Conservation (phyloP, 2,888 invertebrate genomes). For the Carcina quercana region DNA sequence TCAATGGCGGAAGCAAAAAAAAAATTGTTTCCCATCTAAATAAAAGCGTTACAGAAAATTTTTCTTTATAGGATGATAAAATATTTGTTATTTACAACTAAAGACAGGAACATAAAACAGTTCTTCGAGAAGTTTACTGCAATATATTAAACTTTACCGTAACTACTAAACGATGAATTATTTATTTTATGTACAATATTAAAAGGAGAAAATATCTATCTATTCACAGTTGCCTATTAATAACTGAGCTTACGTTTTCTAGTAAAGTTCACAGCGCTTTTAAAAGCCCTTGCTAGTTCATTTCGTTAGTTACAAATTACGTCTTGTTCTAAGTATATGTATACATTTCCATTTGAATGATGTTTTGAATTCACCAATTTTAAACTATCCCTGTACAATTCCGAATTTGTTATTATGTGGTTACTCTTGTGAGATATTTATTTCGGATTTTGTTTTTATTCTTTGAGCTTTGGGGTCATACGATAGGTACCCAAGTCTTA, state of each 20-base stretch:
- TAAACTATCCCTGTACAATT: slow-evolving; percentile 69
- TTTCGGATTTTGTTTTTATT: slow-evolving; percentile 4
- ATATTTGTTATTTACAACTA: slow-evolving; percentile 68
- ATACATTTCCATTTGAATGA: slow-evolving; percentile 34
- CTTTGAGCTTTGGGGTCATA: slow-evolving; percentile 15
- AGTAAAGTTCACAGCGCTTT: slow-evolving; percentile 55
- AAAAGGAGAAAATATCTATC: slow-evolving; percentile 46
- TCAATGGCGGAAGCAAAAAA: slow-evolving; percentile 48
- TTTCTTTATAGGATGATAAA: slow-evolving; percentile 38
- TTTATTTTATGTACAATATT: slow-evolving; percentile 51
- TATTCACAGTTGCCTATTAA: slow-evolving; percentile 53
- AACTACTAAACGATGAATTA: slow-evolving; percentile 45
- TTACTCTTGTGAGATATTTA: slow-evolving; percentile 11
- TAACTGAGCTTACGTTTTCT: slow-evolving; percentile 54
- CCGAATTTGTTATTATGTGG: slow-evolving; percentile 59
- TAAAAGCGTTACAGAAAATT: no score
- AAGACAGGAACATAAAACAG: slow-evolving; percentile 71
- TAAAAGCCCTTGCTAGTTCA: slow-evolving; percentile 45
- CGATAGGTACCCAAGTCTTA: slow-evolving; percentile 25
- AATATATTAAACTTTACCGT: slow-evolving; percentile 66
- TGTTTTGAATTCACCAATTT: slow-evolving; percentile 36
- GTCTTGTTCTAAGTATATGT: slow-evolving; percentile 34
- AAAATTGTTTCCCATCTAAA: no score
- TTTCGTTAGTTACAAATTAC: slow-evolving; percentile 24
- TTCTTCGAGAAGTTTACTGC: slow-evolving; percentile 61